A percentile compares a stretch with the other conserved stretches of the same genome.
Evolutionary conservation across 2,113 vertebrate species (phyloP).

Genomic region (Phyllopteryx taeniolatus): DNA sequence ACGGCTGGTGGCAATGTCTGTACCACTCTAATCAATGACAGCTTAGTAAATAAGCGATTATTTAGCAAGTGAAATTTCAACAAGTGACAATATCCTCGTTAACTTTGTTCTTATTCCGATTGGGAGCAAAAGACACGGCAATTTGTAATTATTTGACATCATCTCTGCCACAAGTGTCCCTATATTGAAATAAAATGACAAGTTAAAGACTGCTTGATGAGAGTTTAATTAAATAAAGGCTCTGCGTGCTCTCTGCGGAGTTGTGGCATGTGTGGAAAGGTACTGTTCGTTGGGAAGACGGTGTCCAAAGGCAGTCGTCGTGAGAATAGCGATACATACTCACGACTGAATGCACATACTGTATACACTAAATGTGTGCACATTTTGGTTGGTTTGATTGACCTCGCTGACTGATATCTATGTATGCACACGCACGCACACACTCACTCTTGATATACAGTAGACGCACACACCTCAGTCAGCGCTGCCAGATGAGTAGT

Average conservation of each 20-base stretch:
- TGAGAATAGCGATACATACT: constrained; percentile 17
- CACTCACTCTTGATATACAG: constrained; percentile 2
- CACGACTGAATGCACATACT: constrained; percentile 14
- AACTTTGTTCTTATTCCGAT: neutral
- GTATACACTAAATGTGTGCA: neutral
- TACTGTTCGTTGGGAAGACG: constrained; percentile 45
- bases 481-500: constrained; percentile 87
- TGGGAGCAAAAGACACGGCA: neutral
- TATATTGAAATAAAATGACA: constrained; percentile 54
- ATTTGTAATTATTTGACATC: constrained; percentile 15
- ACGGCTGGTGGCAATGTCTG: neutral
- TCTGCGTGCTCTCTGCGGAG: constrained; percentile 44
- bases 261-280: constrained; percentile 63
- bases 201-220: constrained; percentile 72
- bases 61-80: neutral
- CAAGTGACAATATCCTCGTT: neutral
- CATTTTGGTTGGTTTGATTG: constrained; percentile 4
- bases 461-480: constrained; percentile 51
- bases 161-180: constrained; percentile 19
- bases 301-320: constrained; percentile 36
- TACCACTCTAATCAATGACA: no score
- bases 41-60: no score
- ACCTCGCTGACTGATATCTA: constrained; percentile 5
- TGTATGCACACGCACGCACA: constrained; percentile 21
- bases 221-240: constrained; percentile 74